phyloP scores from a whole-genome alignment of 1,140 invertebrate species.

The Micrasema minimum region DNA sequence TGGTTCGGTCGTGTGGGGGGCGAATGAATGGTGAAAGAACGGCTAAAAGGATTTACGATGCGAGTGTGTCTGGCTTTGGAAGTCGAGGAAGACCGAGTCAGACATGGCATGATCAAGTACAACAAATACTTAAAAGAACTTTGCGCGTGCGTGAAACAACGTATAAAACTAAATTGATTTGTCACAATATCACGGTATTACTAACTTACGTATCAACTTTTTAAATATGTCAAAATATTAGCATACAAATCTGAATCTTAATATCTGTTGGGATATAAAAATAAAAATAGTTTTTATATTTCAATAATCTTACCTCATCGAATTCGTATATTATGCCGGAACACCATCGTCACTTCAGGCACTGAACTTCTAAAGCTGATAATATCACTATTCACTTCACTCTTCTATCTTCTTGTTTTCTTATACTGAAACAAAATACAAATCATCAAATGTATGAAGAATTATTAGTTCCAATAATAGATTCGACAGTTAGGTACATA shows the following conservation, averaged over 20 bases:
- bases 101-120: too few species aligned
- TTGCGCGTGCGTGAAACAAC: background rate
- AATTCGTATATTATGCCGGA: slow-evolving; percentile 11
- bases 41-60: too few species aligned
- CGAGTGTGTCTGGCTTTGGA: too few species aligned
- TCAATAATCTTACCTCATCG: slow-evolving; percentile 28
- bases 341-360: slow-evolving; percentile 24
- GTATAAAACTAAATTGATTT: background rate
- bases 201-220: background rate
- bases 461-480: background rate
- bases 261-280: background rate
- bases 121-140: too few species aligned
- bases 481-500: background rate
- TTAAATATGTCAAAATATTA: too few species aligned
- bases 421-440: slow-evolving; percentile 17
- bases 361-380: background rate
- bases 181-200: background rate
- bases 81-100: too few species aligned
- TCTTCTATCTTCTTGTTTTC: background rate
- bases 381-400: background rate
- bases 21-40: too few species aligned
- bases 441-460: background rate
- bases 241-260: background rate
- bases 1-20: too few species aligned
- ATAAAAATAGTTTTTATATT: slow-evolving; percentile 1